These are phyloP conservation scores for Kryptolebias marmoratus DNA, from an alignment of 2,113 vertebrate genomes.

Conservation along the genomic window DNA sequence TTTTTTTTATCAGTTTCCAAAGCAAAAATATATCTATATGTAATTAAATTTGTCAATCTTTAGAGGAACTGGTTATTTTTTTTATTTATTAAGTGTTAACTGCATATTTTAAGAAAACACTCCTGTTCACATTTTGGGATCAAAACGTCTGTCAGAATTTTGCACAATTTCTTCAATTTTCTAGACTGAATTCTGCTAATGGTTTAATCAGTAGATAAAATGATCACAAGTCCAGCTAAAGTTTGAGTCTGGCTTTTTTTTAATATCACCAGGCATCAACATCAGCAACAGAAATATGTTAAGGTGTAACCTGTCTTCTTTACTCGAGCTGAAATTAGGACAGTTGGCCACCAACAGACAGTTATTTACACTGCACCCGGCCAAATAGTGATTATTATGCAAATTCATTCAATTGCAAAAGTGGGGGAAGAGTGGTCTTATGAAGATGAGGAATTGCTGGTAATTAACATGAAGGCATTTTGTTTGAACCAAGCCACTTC, in stretches of 20 bases:
- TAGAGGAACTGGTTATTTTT: no score
- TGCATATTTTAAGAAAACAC: no score
- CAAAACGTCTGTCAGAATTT: no score
- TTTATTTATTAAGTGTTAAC: no score
- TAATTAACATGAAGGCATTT: conserved; percentile 81
- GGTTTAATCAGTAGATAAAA: conserved; percentile 1
- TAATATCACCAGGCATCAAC: conserved; percentile 19
- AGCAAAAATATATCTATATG: no score
- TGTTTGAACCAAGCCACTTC: conserved; percentile 80
- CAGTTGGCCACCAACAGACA: conserved; percentile 61
- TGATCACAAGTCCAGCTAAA: conserved; percentile 10
- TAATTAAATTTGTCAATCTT: no score
- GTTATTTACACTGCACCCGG: conserved; percentile 68
- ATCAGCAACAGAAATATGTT: conserved; percentile 42
- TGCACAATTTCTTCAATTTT: no score
- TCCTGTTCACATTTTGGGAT: neutral
- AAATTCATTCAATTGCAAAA: conserved; percentile 79
- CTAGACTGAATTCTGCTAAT: neutral
- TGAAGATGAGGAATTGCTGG: conserved; percentile 79
- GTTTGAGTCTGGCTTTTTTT: conserved; percentile 29
- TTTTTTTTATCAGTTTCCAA: no score
- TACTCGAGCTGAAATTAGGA: conserved; percentile 72
- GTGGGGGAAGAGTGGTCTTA: conserved; percentile 63
- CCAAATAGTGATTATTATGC: conserved; percentile 79
- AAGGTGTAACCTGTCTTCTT: conserved; percentile 55